A percentile compares a stretch with the other conserved stretches of the same genome.
These are phyloP conservation scores for Kryptolebias ocellatus DNA, from an alignment of 2,797 vertebrate species.

Conservation along the genomic window DNA sequence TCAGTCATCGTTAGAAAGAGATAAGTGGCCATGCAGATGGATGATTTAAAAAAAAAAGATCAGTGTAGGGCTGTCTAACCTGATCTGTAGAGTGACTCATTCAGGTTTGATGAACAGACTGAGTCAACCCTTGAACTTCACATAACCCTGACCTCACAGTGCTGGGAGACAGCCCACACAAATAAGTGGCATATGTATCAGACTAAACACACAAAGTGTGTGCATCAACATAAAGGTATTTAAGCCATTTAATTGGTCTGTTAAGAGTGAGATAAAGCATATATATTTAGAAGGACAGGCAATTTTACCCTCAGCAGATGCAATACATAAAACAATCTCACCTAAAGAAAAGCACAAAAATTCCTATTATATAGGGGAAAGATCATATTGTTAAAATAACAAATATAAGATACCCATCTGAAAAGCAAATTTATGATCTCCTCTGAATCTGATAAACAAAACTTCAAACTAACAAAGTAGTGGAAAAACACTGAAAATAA, in stretches of 20 bases:
- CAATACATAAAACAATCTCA: background rate
- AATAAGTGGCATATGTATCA: conserved; percentile 7
- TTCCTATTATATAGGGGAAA: too few relatives aligned
- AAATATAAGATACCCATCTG: background rate
- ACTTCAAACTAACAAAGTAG: background rate
- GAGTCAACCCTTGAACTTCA: conserved; percentile 58
- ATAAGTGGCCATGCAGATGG: conserved; percentile 36
- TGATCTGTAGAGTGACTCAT: conserved; percentile 54
- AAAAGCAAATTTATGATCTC: background rate
- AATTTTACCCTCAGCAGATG: background rate
- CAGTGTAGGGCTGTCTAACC: conserved; percentile 14
- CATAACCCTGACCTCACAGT: conserved; percentile 42
- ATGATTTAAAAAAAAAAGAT: conserved; percentile 52
- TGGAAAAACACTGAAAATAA: background rate
- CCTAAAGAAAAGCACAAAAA: background rate
- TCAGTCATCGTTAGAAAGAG: conserved; percentile 40
- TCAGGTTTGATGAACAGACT: conserved; percentile 61
- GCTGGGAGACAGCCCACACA: conserved; percentile 25
- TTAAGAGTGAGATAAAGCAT: background rate
- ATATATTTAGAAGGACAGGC: conserved; percentile 1
- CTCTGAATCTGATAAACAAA: background rate
- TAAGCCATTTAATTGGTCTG: background rate
- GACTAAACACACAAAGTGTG: conserved; percentile 25
- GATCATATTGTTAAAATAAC: background rate
- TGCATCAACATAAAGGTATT: conserved; percentile 13